Evolutionary conservation across 1,140 invertebrate genomes (phyloP).

Genomic region (Temnothorax nylanderi): DNA sequence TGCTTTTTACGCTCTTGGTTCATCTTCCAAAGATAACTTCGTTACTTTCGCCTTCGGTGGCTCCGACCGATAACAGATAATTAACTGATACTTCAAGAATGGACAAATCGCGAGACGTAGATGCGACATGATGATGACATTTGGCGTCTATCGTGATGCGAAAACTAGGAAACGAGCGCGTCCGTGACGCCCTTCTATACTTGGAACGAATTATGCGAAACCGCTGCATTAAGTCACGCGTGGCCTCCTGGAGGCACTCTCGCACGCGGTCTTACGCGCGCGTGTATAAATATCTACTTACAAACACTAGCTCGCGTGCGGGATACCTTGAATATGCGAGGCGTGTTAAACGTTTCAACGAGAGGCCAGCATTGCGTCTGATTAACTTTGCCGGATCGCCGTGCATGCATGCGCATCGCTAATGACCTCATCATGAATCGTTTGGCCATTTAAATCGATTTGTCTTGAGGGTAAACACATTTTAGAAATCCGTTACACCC

Average conservation of each 20-base stretch:
- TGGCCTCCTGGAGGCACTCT: constrained; percentile 49
- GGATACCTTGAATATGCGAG: constrained; percentile 54
- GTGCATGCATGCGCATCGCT: constrained; percentile 25
- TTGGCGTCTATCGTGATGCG: neutral
- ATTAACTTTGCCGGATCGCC: constrained; percentile 48
- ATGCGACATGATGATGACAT: neutral
- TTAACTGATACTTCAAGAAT: neutral
- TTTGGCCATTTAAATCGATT: constrained; percentile 36
- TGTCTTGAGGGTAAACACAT: neutral
- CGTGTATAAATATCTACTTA: constrained; percentile 44
- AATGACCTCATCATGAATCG: neutral
- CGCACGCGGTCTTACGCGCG: constrained; percentile 13
- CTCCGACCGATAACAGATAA: neutral
- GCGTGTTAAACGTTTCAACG: constrained; percentile 55
- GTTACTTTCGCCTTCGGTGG: neutral
- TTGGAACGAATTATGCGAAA: constrained; percentile 58
- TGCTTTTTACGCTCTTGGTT: neutral
- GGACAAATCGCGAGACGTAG: neutral
- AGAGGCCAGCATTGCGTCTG: constrained; percentile 59
- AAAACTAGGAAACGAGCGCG: constrained; percentile 55
- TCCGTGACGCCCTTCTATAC: constrained; percentile 45
- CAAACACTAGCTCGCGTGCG: constrained; percentile 32
- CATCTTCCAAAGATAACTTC: neutral
- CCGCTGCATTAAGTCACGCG: constrained; percentile 58
- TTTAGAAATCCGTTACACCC: neutral